Evolutionary conservation across 2,113 vertebrate genomes (phyloP).

Genomic region (Atlantisia rogersi): DNA sequence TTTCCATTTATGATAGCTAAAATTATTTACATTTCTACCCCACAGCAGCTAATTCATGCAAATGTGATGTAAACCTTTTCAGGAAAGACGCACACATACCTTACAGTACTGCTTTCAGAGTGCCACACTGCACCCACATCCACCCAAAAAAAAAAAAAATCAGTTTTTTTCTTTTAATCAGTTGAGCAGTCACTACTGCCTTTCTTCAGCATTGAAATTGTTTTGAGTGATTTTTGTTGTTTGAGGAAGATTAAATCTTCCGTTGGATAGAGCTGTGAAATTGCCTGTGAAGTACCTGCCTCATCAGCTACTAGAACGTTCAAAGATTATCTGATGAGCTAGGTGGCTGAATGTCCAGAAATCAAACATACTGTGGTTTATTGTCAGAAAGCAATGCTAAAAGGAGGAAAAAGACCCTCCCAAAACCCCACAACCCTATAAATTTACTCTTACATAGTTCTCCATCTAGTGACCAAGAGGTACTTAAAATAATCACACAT

Average conservation of each 20-base stretch:
- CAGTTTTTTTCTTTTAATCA: neutral
- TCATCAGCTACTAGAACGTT: neutral
- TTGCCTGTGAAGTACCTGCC: neutral
- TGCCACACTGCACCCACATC: neutral
- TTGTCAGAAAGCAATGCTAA: neutral
- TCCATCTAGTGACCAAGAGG: neutral
- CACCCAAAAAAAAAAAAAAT: neutral
- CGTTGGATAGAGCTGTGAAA: neutral
- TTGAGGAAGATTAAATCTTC: neutral
- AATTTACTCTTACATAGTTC: neutral
- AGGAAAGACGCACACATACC: rapidly evolving
- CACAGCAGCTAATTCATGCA: neutral
- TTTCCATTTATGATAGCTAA: neutral
- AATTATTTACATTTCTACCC: neutral
- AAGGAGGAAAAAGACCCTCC: too few species aligned
- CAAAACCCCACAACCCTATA: neutral
- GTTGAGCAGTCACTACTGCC: neutral
- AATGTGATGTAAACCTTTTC: neutral
- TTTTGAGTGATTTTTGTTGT: neutral
- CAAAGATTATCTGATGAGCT: neutral
- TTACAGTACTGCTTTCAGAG: neutral
- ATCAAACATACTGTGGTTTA: neutral
- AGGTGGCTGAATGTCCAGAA: neutral
- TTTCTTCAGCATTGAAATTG: neutral
- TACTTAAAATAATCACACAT: neutral